A percentile compares a stretch with the other conserved stretches of the same genome.
phyloP scores from a whole-genome alignment of 2,888 invertebrate genomes.

The Atherix ibis region DNA sequence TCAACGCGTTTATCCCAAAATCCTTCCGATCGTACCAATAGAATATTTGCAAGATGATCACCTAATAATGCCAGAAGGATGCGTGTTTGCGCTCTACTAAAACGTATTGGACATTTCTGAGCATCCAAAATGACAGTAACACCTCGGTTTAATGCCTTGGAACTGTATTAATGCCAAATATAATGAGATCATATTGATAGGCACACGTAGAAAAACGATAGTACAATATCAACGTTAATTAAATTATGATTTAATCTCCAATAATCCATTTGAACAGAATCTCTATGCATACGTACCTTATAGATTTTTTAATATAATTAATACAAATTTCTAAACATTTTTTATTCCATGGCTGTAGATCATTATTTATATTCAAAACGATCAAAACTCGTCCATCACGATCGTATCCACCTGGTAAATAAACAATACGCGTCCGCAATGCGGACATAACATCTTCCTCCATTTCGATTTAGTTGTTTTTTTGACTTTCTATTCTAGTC shows the following conservation, averaged over 20 bases:
- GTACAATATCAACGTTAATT: conserved; percentile 10
- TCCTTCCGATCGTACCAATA: conserved; percentile 56
- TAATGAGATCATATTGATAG: not conserved
- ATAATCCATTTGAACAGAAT: no score
- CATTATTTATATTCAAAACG: conserved; percentile 42
- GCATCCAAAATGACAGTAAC: conserved; percentile 47
- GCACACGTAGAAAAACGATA: no score
- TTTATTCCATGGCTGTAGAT: conserved; percentile 36
- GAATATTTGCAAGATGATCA: conserved; percentile 35
- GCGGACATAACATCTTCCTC: conserved; percentile 41
- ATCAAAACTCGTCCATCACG: conserved; percentile 46
- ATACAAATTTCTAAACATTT: conserved; percentile 27
- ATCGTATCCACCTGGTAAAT: conserved; percentile 50
- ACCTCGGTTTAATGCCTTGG: conserved; percentile 31
- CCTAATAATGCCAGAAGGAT: conserved; percentile 38
- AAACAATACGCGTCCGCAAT: conserved; percentile 42
- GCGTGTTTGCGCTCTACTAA: conserved; percentile 43
- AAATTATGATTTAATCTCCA: no score
- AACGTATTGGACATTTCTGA: conserved; percentile 43
- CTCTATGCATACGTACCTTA: conserved; percentile 32
- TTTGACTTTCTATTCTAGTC: no score
- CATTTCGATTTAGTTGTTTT: conserved; percentile 29
- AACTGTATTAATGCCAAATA: conserved; percentile 10
- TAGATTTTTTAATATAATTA: conserved; percentile 27
- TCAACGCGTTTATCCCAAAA: conserved; percentile 65